A percentile compares a stretch with the other conserved stretches of the same genome.
Conservation (phyloP, 1,140 invertebrate genomes). For the Halyomorpha halys region DNA sequence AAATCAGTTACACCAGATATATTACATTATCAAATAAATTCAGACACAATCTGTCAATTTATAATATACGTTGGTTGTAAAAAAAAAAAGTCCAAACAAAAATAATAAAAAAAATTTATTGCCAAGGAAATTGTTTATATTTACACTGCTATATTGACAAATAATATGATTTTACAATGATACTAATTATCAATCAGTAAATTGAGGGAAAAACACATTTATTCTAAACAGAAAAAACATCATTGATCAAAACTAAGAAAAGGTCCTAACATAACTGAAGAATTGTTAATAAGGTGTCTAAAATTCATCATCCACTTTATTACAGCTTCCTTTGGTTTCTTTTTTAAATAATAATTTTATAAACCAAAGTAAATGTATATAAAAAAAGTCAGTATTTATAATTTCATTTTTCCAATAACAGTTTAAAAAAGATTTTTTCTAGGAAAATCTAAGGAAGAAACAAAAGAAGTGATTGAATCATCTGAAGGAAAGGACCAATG, state of each 20-base stretch:
- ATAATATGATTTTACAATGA: too few species aligned
- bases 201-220: too few species aligned
- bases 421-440: constrained; percentile 12
- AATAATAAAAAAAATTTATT: too few species aligned
- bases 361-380: not conserved
- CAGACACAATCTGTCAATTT: too few species aligned
- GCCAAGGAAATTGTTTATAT: too few species aligned
- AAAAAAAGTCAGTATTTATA: not conserved
- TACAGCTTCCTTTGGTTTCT: not conserved
- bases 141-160: too few species aligned
- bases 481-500: constrained; percentile 3
- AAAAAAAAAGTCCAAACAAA: too few species aligned
- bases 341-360: not conserved
- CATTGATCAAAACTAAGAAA: not conserved
- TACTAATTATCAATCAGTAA: too few species aligned
- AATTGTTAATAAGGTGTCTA: not conserved
- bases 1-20: too few species aligned
- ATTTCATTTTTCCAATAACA: not conserved
- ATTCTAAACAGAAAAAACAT: too few species aligned
- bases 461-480: not conserved
- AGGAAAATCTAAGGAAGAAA: not conserved
- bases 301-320: not conserved
- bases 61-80: too few species aligned
- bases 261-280: not conserved
- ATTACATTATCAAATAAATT: too few species aligned